phyloP scores from a whole-genome alignment of 1,140 invertebrate genomes.

The Maconellicoccus hirsutus region DNA sequence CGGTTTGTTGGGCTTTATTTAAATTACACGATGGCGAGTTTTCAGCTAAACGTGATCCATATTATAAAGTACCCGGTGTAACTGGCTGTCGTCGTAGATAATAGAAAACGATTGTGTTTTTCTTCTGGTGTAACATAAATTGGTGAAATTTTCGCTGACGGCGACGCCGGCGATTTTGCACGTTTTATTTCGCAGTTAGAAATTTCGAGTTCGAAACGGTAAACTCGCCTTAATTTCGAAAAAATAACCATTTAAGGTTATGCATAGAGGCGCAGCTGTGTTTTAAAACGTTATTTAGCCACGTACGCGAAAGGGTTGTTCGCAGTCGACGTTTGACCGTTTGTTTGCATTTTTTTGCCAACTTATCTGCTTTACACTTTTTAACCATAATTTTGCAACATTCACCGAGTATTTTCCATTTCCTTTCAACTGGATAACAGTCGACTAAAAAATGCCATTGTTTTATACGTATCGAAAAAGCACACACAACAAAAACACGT shows the following conservation, averaged over 20 bases:
- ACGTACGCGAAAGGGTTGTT: neutral
- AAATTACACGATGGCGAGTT: neutral
- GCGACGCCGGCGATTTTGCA: too few species aligned
- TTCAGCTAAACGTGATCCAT: neutral
- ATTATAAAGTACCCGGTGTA: neutral
- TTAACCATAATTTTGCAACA: neutral
- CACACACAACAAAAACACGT: neutral
- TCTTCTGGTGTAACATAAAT: too few species aligned
- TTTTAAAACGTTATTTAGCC: conserved; percentile 8
- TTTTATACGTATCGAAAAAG: neutral
- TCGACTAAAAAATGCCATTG: neutral
- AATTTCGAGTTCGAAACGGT: too few species aligned
- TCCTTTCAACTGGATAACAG: neutral
- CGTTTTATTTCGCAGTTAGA: too few species aligned
- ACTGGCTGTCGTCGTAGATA: too few species aligned
- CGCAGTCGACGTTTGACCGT: neutral
- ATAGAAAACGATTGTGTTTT: too few species aligned
- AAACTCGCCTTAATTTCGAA: neutral
- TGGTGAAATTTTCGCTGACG: too few species aligned
- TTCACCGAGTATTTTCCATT: neutral
- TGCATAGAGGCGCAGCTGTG: neutral
- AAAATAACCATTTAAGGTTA: neutral
- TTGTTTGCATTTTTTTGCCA: too few species aligned
- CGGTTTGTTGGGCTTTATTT: conserved; percentile 4
- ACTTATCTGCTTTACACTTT: neutral